Evolutionary conservation across 2,888 invertebrate genomes (phyloP).

Genomic region (Danaus chrysippus): DNA sequence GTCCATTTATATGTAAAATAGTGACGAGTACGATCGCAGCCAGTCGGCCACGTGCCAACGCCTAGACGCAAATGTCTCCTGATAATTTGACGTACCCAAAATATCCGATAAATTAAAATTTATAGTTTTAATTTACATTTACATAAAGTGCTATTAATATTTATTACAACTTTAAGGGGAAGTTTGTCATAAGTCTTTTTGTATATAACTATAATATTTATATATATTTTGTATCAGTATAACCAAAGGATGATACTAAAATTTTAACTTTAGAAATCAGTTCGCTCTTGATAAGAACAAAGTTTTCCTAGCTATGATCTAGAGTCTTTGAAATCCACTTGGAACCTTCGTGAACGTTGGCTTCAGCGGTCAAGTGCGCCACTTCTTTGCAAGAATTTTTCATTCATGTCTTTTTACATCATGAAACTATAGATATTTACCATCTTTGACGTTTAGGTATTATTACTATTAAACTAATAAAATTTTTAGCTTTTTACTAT

Average conservation of each 20-base stretch:
- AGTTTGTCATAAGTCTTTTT: too few relatives aligned
- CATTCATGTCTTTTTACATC: background rate
- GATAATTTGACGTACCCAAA: conserved; percentile 43
- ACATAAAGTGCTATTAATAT: background rate
- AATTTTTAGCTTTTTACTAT: too few relatives aligned
- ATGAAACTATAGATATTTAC: background rate
- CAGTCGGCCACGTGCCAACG: conserved; percentile 50
- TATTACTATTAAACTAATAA: background rate
- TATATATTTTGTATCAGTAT: background rate
- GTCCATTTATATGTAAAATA: conserved; percentile 78
- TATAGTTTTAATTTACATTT: conserved; percentile 1
- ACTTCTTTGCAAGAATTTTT: conserved; percentile 7
- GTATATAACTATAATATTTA: too few relatives aligned
- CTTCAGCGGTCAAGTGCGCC: conserved; percentile 7
- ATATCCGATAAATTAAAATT: conserved; percentile 22
- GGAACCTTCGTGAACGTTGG: conserved; percentile 8
- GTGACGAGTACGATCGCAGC: conserved; percentile 67
- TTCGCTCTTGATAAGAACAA: conserved; percentile 56
- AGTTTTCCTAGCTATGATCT: conserved; percentile 45
- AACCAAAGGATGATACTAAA: background rate
- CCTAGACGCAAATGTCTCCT: conserved; percentile 36
- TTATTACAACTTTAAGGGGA: conserved; percentile 20
- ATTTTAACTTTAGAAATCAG: conserved; percentile 9
- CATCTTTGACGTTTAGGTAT: background rate
- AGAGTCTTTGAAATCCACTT: conserved; percentile 7